Evolutionary conservation across 2,113 vertebrate genomes (phyloP), one percentile per base, ranked within the genome.

Genomic region (Carassius gibelio): DNA sequence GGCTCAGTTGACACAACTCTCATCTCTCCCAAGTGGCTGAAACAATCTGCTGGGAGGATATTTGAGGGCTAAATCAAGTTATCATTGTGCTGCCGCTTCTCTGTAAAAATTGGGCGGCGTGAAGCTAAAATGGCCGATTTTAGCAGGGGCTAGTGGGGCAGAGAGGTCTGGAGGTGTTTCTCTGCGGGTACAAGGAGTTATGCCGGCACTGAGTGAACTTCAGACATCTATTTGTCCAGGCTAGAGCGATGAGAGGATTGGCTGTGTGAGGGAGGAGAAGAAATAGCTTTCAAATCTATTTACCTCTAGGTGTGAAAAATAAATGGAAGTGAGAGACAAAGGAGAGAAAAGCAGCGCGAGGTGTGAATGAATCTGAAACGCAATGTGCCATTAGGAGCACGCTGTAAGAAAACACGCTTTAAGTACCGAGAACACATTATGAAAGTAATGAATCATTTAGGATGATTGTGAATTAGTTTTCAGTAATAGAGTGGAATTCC

Each of bases 31-130:
- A 74, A 85, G 82, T 48, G 83, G 68, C 84, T 83, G 81, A 89
- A 87, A 90, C 85, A 88, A 88, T 90, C 84, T 88, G 76, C 79
- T 57, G 69, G 72, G 77, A 77, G 85, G 90, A 83, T 87, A 84
- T 83, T 82, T 71, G 78, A 69, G 71, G 79, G 72, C 77, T 86
- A 88, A 87, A 89, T 89, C 75, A 88, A 89, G 84, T 87, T 85
- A 89, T 87, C 81, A 81, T 86, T 86, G 86, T 74, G 83, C 64
- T 64, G 66, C 19, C 14, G 64, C 71, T 85, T 59, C 64, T 64
- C 15, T 4, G 64, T 55, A 50, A 83, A 88, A 86, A 89, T 45
- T 77, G 80, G 30, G 19, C 6, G 64, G 57, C 64, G 42, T 61
- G 13, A 81, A 87, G 79, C 30, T 66, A 62, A 81, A 86, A 79